Evolutionary conservation across 30 jellyfish, hydroid and myxozoan species (phyloP).

Genomic region (Phacellophora camtschatica): DNA sequence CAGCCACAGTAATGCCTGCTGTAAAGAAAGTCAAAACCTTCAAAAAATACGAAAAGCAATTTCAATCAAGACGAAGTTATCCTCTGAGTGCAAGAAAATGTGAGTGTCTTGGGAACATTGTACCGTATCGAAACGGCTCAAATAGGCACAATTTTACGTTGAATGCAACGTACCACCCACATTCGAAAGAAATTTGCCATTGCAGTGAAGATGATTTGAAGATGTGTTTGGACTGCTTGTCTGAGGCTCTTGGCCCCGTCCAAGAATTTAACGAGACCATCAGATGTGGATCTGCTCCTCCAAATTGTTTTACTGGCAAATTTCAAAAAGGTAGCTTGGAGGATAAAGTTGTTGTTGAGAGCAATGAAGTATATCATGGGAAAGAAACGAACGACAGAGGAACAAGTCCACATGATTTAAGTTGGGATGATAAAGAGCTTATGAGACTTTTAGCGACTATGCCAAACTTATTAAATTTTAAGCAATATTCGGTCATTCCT

Average conservation of each 20-base stretch:
- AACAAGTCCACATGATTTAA: constrained; percentile 14
- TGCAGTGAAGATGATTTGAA: constrained; percentile 11
- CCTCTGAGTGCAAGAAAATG: not conserved
- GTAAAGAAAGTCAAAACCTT: not conserved
- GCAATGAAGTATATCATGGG: not conserved
- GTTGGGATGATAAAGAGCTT: not conserved
- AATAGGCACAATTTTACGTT: no score
- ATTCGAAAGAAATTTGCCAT: not conserved
- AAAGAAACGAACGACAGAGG: not conserved
- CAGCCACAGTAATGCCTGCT: not conserved
- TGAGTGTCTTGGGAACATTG: not conserved
- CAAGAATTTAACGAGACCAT: not conserved
- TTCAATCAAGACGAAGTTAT: not conserved
- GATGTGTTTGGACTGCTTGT: constrained; percentile 11
- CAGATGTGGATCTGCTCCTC: constrained; percentile 42
- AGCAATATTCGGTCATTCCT: not conserved
- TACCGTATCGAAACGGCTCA: not conserved
- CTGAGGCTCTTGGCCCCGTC: not conserved
- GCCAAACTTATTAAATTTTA: no score
- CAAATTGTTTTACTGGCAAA: not conserved
- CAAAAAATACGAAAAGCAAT: not conserved
- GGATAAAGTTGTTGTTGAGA: not conserved
- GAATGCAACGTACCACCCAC: not conserved
- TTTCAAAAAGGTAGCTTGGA: not conserved
- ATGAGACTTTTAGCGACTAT: no score